Conservation (phyloP, 2,888 invertebrate species). For the Heteromyza rotundicornis region DNA sequence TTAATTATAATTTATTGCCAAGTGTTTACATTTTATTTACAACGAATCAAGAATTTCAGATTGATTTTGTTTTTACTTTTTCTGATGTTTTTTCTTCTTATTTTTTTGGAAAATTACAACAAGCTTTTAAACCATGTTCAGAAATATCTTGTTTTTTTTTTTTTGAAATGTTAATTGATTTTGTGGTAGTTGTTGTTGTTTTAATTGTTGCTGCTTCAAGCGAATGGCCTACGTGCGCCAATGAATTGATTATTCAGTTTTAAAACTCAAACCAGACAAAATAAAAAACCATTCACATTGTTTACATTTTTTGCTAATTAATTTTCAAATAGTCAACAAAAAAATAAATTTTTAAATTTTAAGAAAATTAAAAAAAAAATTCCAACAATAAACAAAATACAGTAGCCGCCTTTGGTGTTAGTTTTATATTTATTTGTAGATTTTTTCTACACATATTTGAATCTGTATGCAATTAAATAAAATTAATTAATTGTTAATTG, state of each 20-base stretch:
- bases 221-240: too few relatives aligned
- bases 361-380: neutral
- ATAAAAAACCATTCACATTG: too few relatives aligned
- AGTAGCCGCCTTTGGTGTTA: neutral
- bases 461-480: neutral
- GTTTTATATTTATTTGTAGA: neutral
- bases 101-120: too few relatives aligned
- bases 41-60: neutral
- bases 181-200: too few relatives aligned
- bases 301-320: too few relatives aligned
- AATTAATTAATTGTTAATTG: conserved; percentile 14
- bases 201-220: too few relatives aligned
- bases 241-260: too few relatives aligned
- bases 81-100: too few relatives aligned
- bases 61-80: neutral
- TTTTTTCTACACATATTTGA: neutral
- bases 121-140: too few relatives aligned
- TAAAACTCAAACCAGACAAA: neutral
- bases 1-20: neutral
- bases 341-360: neutral
- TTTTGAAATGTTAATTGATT: too few relatives aligned
- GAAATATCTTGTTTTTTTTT: too few relatives aligned
- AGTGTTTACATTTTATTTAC: neutral
- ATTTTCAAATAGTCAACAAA: too few relatives aligned
- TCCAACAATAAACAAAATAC: neutral